phyloP scores from a whole-genome alignment of 2,888 invertebrate genomes.

The Leistus spinibarbis region DNA sequence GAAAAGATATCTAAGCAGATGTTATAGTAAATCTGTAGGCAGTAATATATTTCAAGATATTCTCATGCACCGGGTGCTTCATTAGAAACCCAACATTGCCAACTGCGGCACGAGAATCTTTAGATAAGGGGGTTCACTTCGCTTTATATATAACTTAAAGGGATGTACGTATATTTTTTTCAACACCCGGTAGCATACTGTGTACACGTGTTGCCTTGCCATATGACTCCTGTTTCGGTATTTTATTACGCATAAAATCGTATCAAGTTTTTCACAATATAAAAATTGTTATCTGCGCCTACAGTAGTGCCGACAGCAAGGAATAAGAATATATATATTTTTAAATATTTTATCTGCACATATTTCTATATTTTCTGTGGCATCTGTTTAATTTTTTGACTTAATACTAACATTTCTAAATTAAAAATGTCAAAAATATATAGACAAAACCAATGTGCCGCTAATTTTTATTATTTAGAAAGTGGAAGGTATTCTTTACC shows the following conservation, averaged over 20 bases:
- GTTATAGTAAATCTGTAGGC: not conserved
- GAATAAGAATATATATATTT: too few relatives aligned
- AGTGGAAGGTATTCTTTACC: too few relatives aligned
- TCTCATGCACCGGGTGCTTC: conserved; percentile 14
- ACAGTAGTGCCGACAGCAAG: not conserved
- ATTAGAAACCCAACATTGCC: conserved; percentile 15
- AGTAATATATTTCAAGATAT: conserved; percentile 9
- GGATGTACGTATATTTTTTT: conserved; percentile 20
- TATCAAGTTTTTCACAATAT: not conserved
- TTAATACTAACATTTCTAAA: too few relatives aligned
- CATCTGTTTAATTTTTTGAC: too few relatives aligned
- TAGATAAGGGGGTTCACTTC: conserved; percentile 7
- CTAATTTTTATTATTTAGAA: too few relatives aligned
- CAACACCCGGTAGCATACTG: conserved; percentile 22
- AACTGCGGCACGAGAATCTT: conserved; percentile 16
- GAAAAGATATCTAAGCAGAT: not conserved
- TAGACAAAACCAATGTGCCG: too few relatives aligned
- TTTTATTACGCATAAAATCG: not conserved
- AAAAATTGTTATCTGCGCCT: not conserved
- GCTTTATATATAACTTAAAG: not conserved
- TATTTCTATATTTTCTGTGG: too few relatives aligned
- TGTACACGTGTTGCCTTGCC: conserved; percentile 20
- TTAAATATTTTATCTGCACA: too few relatives aligned
- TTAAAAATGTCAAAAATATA: too few relatives aligned
- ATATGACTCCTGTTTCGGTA: conserved; percentile 22